Evolutionary conservation across 2,888 invertebrate genomes (phyloP), one percentile per base, ranked within the genome.

Genomic region (Agelastica alni): DNA sequence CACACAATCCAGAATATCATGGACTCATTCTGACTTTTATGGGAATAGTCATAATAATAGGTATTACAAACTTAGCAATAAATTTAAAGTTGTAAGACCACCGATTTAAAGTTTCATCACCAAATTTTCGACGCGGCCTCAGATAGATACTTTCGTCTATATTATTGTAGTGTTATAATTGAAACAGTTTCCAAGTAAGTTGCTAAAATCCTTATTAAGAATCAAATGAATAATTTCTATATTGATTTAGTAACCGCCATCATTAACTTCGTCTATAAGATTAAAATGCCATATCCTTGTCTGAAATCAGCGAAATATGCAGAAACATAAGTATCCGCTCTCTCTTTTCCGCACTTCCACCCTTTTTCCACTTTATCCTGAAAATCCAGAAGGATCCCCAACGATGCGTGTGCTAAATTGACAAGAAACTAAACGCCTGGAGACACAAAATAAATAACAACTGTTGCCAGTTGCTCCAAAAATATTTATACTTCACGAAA

Each of bases 271-370:
- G n/a, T 26, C 37, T 37, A 53, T 53, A 41, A 53, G 46, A 53
- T 53, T 46, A 28, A 53, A 53, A 53, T 32, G 52, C 41, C 46
- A 28, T 53, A 53, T 53, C 45, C 44, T 46, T 46, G 46, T 46
- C 52, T 17, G 52, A 36, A 54, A 54, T 54, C 54, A 54, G 54
- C 48, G 54, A 49, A 54, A 54, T 54, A 54, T 44, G 48, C 54
- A 54, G 32, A 55, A 45, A 55, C 37, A 48, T 46, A 55, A 55
- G 55, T 51, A 41, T 37, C 51, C 34, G 14, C 36, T 26, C 31
- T 44, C 37, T 36, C 45, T 39, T 14, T 37, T 6, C 7, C 20
- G 18, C 37, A 28, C 37, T 13, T 37, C 9, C 36, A 14, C 31
- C 34, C 18, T 18, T 39, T 39, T 32, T 44, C 44, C 10, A 20